Base-by-base conservation (phyloP, 2,797 vertebrate genomes). In the Pyrrhura leucotis region DNA sequence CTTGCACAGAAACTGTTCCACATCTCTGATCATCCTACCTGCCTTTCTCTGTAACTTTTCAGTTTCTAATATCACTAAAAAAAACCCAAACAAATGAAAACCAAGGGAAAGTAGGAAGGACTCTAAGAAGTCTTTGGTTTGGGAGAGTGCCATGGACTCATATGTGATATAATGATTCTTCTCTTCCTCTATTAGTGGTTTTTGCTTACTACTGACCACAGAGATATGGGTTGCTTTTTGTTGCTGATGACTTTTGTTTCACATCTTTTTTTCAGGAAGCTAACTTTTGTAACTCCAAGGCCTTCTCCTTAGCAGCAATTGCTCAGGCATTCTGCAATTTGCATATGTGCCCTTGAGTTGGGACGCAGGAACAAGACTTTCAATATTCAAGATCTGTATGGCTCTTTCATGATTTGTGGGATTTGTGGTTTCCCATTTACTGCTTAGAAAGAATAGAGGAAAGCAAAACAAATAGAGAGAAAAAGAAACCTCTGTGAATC, bases 381-480 rank as follows among this genome's bases (percentile, higher is more conserved):
- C 86, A 87, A 5, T 87, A 85, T 79, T 85, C 66, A 76, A 63
- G 74, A 91, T 40, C 42, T 76, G 20, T 56, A 84, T 37, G n/a
- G 85, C 90, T 79, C 47, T 89, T 86, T 62, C 73, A 71, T 54
- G 85, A 92, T 92, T 92, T 93, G 75, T 93, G 90, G 35, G 45
- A 76, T 89, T 88, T 84, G 76, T 78, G 87, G 59, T 92, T 94
- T 95, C 59, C 44, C 58, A 73, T 78, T 94, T 92, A 62, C 61
- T 62, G 31, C 47, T 91, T 54, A 25, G 39, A 88, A 93, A 90
- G 31, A 90, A 87, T 28, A 22, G 63, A 85, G 61, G 56, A 94
- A 85, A 85, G 54, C 13, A 84, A 89, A 92, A 84, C 66, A 94
- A 90, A 83, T 9, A 77, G 37, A 86, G 39, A 45, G 45, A 66